Conservation (phyloP, 2,113 vertebrate species). For the Rhinopithecus roxellana region DNA sequence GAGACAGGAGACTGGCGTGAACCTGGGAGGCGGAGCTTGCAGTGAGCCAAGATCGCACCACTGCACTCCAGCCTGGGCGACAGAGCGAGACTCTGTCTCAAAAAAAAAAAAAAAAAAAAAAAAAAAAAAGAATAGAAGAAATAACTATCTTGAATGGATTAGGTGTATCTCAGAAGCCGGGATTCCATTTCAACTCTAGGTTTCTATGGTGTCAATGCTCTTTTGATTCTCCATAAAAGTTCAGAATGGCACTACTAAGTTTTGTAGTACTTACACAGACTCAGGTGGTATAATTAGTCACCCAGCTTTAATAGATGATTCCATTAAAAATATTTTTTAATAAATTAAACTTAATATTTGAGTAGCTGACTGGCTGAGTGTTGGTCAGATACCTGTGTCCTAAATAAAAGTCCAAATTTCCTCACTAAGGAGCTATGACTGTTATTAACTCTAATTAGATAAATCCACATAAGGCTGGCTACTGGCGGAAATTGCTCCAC, state of each 20-base stretch:
- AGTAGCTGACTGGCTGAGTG: conserved; percentile 49
- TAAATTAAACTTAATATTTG: conserved; percentile 63
- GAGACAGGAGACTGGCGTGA: too few relatives aligned
- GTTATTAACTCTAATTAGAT: conserved; percentile 56
- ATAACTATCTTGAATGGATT: neutral
- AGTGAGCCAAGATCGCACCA: too few relatives aligned
- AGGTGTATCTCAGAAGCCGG: neutral
- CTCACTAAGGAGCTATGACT: conserved; percentile 39
- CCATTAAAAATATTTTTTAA: conserved; percentile 59
- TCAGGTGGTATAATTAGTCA: conserved; percentile 46
- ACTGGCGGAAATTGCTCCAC: neutral
- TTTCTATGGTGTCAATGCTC: neutral
- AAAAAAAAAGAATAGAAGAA: neutral
- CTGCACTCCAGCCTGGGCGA: too few relatives aligned
- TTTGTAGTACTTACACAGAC: conserved; percentile 6
- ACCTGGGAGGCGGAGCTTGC: too few relatives aligned
- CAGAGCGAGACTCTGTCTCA: too few relatives aligned
- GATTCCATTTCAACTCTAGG: neutral
- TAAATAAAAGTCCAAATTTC: conserved; percentile 67
- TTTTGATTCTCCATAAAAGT: neutral
- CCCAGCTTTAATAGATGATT: conserved; percentile 42
- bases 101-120: neutral
- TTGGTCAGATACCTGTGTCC: conserved; percentile 46
- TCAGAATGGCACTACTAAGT: conserved; percentile 6
- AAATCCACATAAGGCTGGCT: neutral